Evolutionary conservation across 2,888 invertebrate genomes (phyloP).

Genomic region (Chaetoderma sp.): DNA sequence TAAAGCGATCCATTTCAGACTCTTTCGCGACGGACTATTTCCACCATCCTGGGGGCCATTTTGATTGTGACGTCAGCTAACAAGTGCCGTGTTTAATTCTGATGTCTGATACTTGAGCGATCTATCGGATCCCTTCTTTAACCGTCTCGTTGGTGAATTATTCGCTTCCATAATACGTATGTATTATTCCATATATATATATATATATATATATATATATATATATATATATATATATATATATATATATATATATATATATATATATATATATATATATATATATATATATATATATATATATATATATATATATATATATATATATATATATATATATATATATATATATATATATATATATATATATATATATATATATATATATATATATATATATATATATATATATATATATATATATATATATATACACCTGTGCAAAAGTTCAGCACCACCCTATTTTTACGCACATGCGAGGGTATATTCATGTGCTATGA

Average conservation of each 20-base stretch:
- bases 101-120: background rate
- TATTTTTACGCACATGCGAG: too few species aligned
- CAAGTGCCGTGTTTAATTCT: too few species aligned
- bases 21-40: background rate
- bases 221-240: slow-evolving; percentile 3
- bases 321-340: background rate
- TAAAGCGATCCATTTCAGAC: background rate
- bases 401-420: background rate
- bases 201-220: slow-evolving; percentile 6
- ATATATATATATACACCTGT: too few species aligned
- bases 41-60: background rate
- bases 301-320: slow-evolving; percentile 10
- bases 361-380: slow-evolving; percentile 11
- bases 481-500: too few species aligned
- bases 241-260: background rate
- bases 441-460: too few species aligned
- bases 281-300: too few species aligned
- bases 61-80: too few species aligned
- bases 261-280: too few species aligned
- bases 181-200: background rate
- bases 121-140: background rate
- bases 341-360: slow-evolving; percentile 12
- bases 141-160: background rate
- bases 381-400: slow-evolving; percentile 8
- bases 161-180: background rate